Conservation (phyloP, 2,797 vertebrate genomes). For the Arnoldichthys spilopterus region DNA sequence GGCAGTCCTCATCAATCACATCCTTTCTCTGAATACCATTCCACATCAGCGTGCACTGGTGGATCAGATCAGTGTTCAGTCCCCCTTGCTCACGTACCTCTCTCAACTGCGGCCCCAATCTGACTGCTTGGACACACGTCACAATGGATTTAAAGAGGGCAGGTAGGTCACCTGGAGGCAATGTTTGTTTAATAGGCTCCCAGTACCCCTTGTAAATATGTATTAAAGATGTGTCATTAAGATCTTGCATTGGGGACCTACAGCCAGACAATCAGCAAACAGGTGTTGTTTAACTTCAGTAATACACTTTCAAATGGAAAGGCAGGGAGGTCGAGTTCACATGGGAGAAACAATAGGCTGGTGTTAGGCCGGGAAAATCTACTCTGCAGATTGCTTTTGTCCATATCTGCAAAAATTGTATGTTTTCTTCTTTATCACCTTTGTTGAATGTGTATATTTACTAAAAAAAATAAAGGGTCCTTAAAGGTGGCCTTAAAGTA, state of each 20-base stretch:
- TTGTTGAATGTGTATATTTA: background rate
- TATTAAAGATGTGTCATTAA: slow-evolving; percentile 77
- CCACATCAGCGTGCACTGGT: slow-evolving; percentile 27
- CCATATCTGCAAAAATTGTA: background rate
- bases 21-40: slow-evolving; percentile 19
- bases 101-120: background rate
- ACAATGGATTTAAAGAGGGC: slow-evolving; percentile 69
- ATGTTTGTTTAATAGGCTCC: slow-evolving; percentile 76
- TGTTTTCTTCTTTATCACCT: background rate
- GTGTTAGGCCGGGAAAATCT: slow-evolving; percentile 11
- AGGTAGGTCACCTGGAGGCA: slow-evolving; percentile 66
- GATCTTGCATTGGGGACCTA: slow-evolving; percentile 65
- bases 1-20: slow-evolving; percentile 47
- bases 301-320: slow-evolving; percentile 70
- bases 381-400: background rate
- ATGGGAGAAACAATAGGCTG: slow-evolving; percentile 57
- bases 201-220: slow-evolving; percentile 77
- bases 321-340: slow-evolving; percentile 56
- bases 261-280: slow-evolving; percentile 70
- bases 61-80: slow-evolving; percentile 33
- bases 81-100: background rate
- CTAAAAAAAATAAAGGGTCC: background rate
- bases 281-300: slow-evolving; percentile 75
- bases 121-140: slow-evolving; percentile 63
- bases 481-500: too few relatives aligned